Base-by-base conservation (phyloP, 2,888 invertebrate genomes). In the Clunio marinus region DNA sequence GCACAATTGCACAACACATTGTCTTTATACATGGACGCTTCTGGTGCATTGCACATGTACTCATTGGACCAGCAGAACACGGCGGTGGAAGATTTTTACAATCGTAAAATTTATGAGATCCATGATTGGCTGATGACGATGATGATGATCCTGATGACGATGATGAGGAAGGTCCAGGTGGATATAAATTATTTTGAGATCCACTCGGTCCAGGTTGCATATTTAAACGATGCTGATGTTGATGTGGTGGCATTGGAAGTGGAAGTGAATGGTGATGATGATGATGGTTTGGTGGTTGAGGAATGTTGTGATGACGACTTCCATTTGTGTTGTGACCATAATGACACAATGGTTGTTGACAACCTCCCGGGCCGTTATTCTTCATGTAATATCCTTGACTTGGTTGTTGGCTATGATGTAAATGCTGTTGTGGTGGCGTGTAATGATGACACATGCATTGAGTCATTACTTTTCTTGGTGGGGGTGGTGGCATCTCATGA, bases 121-220 rank as follows among this genome's bases (percentile, higher is more conserved):
- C 55, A 76, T 78, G 70, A n/a, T n/a, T n/a, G n/a, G n/a, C n/a
- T n/a, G n/a, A n/a, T n/a, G n/a, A n/a, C n/a, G n/a, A n/a, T n/a
- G n/a, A n/a, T n/a, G n/a, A n/a, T n/a, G n/a, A n/a, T n/a, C n/a
- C n/a, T n/a, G n/a, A n/a, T n/a, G n/a, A n/a, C n/a, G n/a, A n/a
- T 75, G 72, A 77, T 74, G 71, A 77, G 77, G 71, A 75, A n/a
- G 70, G 62, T 3, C 69, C 62, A 25, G 70, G 66, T 13, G 58
- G 28, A 24, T 13, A 58, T 2, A 27, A 10, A 15, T 28, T 28
- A 8, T 2, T 13, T 1, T 7, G 2, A 5, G 58, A 25, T 27
- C 15, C n/a, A 55, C 41, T 41, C 13, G 41, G 46, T 5, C 46
- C 51, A 24, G 60, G 35, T 25, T 32, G 37, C 25, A 57, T n/a